Evolutionary conservation across 2,888 invertebrate species (phyloP).

Genomic region (Drepana falcataria): DNA sequence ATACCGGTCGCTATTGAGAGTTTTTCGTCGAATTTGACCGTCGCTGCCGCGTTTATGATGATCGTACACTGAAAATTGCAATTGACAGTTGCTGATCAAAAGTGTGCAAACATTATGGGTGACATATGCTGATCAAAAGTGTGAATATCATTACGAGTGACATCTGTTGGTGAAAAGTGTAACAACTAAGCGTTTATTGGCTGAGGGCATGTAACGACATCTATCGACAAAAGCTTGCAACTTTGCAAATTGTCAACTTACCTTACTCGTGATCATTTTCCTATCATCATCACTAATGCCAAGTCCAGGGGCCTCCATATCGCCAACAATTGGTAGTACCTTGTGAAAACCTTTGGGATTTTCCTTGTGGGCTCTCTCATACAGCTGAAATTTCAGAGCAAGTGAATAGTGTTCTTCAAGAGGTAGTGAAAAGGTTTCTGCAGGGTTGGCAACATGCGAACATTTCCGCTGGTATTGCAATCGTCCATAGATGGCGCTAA

Average conservation of each 20-base stretch:
- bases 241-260: constrained; percentile 16
- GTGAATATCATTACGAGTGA: neutral
- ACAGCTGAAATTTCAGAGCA: constrained; percentile 59
- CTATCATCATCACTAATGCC: constrained; percentile 79
- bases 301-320: constrained; percentile 79
- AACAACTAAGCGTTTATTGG: no score
- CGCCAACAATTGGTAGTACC: constrained; percentile 72
- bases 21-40: constrained; percentile 87
- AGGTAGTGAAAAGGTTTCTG: no score
- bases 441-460: no score
- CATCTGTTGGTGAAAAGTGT: constrained; percentile 11
- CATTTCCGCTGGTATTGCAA: no score
- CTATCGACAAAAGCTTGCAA: constrained; percentile 6
- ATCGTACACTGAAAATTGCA: constrained; percentile 48
- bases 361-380: constrained; percentile 70
- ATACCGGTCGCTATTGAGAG: constrained; percentile 86
- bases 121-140: no score
- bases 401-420: no score
- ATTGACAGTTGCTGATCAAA: no score
- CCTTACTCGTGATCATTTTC: constrained; percentile 59
- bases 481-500: no score
- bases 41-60: constrained; percentile 67
- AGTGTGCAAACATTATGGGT: no score
- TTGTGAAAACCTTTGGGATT: constrained; percentile 81
- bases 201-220: constrained; percentile 5